Evolutionary conservation across 1,140 invertebrate species (phyloP).

Genomic region (Onthophagus taurus): DNA sequence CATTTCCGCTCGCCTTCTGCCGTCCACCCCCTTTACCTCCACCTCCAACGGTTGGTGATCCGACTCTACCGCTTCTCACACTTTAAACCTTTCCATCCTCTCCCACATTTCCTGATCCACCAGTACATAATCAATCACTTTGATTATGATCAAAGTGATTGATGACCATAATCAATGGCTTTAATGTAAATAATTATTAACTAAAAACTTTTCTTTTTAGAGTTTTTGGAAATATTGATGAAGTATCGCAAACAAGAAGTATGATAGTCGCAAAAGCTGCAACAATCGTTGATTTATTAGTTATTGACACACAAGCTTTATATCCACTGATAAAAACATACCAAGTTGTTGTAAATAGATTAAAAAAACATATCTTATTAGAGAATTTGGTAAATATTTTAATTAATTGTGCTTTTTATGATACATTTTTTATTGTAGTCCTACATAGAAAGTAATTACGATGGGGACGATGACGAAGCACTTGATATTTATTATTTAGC

Average conservation of each 20-base stretch:
- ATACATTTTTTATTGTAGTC: conserved; percentile 5
- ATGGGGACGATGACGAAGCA: background rate
- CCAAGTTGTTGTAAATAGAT: conserved; percentile 5
- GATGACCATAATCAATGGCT: no score
- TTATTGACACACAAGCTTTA: conserved; percentile 3
- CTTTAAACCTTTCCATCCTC: no score
- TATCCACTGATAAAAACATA: conserved; percentile 10
- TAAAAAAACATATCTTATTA: conserved; percentile 12
- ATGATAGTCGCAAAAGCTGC: conserved; percentile 9
- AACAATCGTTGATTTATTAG: conserved; percentile 10
- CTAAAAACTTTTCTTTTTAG: conserved; percentile 6
- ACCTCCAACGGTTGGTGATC: no score
- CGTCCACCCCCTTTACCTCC: no score
- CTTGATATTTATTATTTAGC: no score
- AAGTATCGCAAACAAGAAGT: conserved; percentile 10
- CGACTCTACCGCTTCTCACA: no score
- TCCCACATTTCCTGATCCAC: no score
- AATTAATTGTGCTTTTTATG: background rate
- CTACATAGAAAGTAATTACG: conserved; percentile 9
- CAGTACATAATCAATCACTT: no score
- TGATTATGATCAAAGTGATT: no score
- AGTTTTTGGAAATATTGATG: conserved; percentile 14
- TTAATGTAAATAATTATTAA: no score
- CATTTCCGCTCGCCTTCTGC: no score
- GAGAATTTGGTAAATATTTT: conserved; percentile 6